phyloP scores from a whole-genome alignment of 2,113 vertebrate species.

The Pachyramphus minor region DNA sequence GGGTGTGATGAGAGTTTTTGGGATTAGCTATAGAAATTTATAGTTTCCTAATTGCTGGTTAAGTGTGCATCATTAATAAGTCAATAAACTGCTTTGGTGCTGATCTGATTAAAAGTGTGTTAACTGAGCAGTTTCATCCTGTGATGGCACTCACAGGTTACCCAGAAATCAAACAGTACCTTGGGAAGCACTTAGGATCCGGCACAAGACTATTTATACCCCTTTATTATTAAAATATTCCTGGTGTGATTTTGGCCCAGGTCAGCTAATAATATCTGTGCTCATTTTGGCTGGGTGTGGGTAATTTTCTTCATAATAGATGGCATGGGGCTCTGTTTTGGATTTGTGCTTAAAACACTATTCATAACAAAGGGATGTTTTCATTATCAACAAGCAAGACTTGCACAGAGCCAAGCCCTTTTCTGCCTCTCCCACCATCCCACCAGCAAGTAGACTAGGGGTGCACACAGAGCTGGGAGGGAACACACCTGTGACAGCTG shows the following conservation, averaged over 20 bases:
- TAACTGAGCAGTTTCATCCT: neutral
- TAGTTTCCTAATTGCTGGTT: neutral
- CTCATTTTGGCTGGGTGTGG: neutral
- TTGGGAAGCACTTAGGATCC: neutral
- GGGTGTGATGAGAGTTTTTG: neutral
- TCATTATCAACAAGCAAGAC: fast-evolving
- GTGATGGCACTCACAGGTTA: neutral
- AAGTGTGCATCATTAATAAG: neutral
- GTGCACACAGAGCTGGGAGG: neutral
- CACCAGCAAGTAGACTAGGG: neutral
- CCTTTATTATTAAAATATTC: neutral
- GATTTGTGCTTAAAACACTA: neutral
- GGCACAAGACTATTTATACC: neutral
- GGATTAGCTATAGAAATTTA: neutral
- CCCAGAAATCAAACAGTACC: neutral
- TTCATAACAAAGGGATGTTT: neutral
- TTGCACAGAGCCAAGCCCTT: neutral
- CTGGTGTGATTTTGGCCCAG: neutral
- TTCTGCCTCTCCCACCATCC: neutral
- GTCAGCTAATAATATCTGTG: neutral
- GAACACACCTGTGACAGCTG: neutral
- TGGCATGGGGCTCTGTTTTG: neutral
- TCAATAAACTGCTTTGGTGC: neutral
- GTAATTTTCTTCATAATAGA: neutral
- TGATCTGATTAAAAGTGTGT: neutral